Base-by-base conservation (phyloP, 2,888 invertebrate genomes). In the Tuta absoluta region DNA sequence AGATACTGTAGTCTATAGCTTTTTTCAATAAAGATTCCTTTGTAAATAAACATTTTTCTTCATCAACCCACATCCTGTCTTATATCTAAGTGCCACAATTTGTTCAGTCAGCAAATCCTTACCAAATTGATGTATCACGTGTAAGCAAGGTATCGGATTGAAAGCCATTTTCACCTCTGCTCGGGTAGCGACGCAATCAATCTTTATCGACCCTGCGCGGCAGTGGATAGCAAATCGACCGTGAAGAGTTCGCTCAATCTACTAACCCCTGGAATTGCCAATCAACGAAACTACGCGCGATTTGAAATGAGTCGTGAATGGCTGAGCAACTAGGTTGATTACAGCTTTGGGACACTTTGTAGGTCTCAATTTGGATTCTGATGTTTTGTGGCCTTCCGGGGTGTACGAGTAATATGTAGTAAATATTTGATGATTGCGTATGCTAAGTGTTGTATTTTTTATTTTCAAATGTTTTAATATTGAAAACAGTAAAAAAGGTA, bases 91-190 rank as follows among this genome's bases (percentile, higher is more conserved):
- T 45, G 21, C 49, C 49, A 11, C 49, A 19, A 21, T 21, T 49
- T 49, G 10, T 14, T 53, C 23, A 48, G 12, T 33, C 56, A 56
- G 14, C 56, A 56, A 56, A 56, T 56, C 24, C 56, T 17, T 14
- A 7, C 56, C 28, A 12, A 14, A 56, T 56, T 56, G 56, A 56
- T 24, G 24, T 56, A 56, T 56, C 24, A 33, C 28, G 56, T n/a
- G 56, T 56, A 33, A 56, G 56, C 17, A 56, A 24, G 56, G 56
- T n/a, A 33, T n/a, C 58, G 58, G 58, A 58, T 37, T 58, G 58
- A 38, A 58, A 58, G 38, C 33, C 49, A 17, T 61, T 61, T 61
- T 48, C 61, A 61, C 61, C 61, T 61, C 33, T 49, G 28, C 41
- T 17, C 33, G 10, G 49, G 33, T 7, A 24, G 33, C 61, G 28